phyloP scores from a whole-genome alignment of 1,140 invertebrate species.

The Magallana gigas region DNA sequence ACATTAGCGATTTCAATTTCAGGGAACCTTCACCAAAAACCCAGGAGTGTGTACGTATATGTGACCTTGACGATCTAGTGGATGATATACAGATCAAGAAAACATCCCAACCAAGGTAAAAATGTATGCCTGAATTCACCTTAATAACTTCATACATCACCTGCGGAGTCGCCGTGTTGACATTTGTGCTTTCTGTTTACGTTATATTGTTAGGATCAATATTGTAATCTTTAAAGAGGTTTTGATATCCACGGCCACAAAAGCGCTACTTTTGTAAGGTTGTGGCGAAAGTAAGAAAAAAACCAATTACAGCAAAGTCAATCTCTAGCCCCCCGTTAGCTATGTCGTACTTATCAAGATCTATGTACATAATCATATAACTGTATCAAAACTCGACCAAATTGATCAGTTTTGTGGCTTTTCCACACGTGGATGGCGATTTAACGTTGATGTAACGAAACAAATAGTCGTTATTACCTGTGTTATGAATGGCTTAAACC shows the following conservation, averaged over 20 bases:
- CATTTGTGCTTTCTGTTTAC: conserved; percentile 37
- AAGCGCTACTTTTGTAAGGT: neutral
- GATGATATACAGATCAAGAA: neutral
- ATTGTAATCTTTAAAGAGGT: conserved; percentile 30
- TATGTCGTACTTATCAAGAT: neutral
- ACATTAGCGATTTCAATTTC: neutral
- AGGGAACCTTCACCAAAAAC: neutral
- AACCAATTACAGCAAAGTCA: neutral
- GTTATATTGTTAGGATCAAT: conserved; percentile 12
- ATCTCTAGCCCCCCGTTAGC: neutral
- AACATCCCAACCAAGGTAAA: neutral
- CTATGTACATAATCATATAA: neutral
- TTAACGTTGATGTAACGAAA: neutral
- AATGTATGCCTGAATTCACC: conserved; percentile 22
- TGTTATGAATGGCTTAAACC: neutral
- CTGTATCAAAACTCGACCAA: neutral
- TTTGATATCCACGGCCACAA: conserved; percentile 1
- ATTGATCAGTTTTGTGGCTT: neutral
- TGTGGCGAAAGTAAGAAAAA: neutral
- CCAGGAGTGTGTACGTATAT: conserved; percentile 5
- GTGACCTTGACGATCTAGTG: conserved; percentile 21
- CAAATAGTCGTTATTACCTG: neutral
- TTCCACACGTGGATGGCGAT: neutral
- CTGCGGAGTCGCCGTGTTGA: neutral
- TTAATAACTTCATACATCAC: conserved; percentile 18